Base-by-base conservation (phyloP, 2,888 invertebrate genomes). In the Perdita meconis region DNA sequence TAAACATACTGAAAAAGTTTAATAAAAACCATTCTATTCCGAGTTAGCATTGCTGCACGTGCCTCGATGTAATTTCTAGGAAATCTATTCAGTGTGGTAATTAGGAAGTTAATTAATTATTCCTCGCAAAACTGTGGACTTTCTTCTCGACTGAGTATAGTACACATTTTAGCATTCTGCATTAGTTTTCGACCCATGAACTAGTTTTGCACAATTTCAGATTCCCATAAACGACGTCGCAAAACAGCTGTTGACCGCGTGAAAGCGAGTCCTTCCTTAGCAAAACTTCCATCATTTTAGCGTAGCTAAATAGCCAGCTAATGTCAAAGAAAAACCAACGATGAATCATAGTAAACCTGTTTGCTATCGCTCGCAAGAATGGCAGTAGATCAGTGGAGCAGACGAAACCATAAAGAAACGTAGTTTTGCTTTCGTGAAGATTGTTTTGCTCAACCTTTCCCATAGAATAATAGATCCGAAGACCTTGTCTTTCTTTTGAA, bases 351-450 rank as follows among this genome's bases (percentile, higher is more conserved):
- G 82, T 76, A 65, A 79, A 51, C 34, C 26, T 13, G 8, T 51
- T 70, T 59, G 51, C 66, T 55, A 47, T 50, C 26, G 36, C 8
- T 38, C 24, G n/a, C 57, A 75, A 57, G 55, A 59, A 13, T 42
- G 8, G 30, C 40, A 79, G 72, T 83, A 30, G 75, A 73, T 78
- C 68, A 83, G 59, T 81, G 65, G 73, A 83, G 50, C 72, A 78
- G 34, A 22, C 42, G 63, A 63, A 38, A 40, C 40, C 61, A 12
- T 47, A 68, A 68, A 70, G 47, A 30, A 30, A 30, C 3, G 30
- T 30, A 30, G 30, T 6, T 6, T 30, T 30, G 30, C 6, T 30
- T 6, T 30, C 6, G 30, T 30, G 30, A 6, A 2, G 30, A 30
- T 30, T 6, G 30, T 2, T 30, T 30, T 30, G 4, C 10, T 12